These are phyloP conservation scores for Hylyphantes graminicola DNA, from an alignment of 1,140 invertebrate genomes.

Conservation along the genomic window DNA sequence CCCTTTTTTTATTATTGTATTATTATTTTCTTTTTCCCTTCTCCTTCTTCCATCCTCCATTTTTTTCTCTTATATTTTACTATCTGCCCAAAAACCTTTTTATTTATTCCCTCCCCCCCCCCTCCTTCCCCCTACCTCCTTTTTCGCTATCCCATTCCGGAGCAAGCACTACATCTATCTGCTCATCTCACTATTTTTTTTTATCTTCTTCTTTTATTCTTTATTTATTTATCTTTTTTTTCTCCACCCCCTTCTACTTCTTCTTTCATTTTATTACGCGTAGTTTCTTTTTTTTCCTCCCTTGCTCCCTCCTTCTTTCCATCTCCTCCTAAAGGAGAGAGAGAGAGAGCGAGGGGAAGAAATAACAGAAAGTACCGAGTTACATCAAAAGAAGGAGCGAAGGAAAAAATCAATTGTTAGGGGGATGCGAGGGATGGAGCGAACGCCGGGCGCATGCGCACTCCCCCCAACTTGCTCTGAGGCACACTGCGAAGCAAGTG, in stretches of 20 bases:
- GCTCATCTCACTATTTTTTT: conserved; percentile 28
- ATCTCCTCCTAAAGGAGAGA: conserved; percentile 1
- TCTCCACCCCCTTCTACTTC: conserved; percentile 19
- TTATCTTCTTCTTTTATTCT: conserved; percentile 9
- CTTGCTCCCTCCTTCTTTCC: neutral
- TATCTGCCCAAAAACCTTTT: conserved; percentile 15
- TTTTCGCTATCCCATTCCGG: conserved; percentile 18
- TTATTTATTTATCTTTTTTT: conserved; percentile 31
- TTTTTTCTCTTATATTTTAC: conserved; percentile 2
- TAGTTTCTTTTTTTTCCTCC: conserved; percentile 40
- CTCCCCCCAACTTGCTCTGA: conserved; percentile 34
- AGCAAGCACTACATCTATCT: conserved; percentile 57
- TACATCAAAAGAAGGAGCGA: conserved; percentile 56
- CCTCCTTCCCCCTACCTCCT: neutral
- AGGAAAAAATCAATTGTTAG: conserved; percentile 58
- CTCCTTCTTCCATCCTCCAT: neutral
- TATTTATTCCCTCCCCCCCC: conserved; percentile 12
- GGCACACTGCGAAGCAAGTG: conserved; percentile 43
- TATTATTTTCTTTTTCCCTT: no score
- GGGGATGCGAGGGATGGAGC: conserved; percentile 11
- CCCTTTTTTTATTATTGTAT: conserved; percentile 8
- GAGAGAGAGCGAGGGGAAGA: neutral
- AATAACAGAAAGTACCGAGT: conserved; percentile 58
- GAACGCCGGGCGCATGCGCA: conserved; percentile 34
- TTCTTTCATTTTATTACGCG: conserved; percentile 56